Percentiles rank a stretch among this genome's conserved stretches.
Evolutionary conservation across 1,140 invertebrate species (phyloP).

Genomic region (Anoplophora glabripennis): DNA sequence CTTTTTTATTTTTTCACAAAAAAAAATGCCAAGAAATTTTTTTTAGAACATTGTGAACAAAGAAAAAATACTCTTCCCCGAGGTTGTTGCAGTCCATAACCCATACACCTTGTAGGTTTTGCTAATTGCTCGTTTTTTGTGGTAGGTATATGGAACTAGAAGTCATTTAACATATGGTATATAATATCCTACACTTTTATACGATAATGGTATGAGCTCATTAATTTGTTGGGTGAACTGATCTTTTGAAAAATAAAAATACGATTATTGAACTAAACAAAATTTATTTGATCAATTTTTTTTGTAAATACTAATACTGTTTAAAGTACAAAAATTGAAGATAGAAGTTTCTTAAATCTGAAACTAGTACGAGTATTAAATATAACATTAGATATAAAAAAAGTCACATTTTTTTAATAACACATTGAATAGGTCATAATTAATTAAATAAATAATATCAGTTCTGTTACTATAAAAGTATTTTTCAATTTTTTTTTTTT

Average conservation of each 20-base stretch:
- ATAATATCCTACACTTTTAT: too few species aligned
- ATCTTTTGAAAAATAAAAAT: conserved; percentile 18
- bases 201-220: too few species aligned
- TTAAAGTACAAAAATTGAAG: conserved; percentile 43
- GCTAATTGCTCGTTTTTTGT: too few species aligned
- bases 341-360: conserved; percentile 32
- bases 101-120: too few species aligned
- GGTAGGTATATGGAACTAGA: too few species aligned
- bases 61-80: too few species aligned
- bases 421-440: conserved; percentile 31
- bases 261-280: conserved; percentile 34
- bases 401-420: conserved; percentile 33
- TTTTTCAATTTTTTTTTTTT: conserved; percentile 29
- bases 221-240: too few species aligned
- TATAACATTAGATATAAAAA: conserved; percentile 40
- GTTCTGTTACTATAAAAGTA: conserved; percentile 36
- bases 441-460: conserved; percentile 41
- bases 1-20: too few species aligned
- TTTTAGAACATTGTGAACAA: too few species aligned
- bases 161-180: too few species aligned
- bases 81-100: too few species aligned
- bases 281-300: conserved; percentile 39
- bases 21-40: too few species aligned
- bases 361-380: conserved; percentile 40
- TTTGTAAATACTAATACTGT: conserved; percentile 42